These are phyloP conservation scores for Dolichoris vasculosae DNA, from an alignment of 1,140 invertebrate species.

Conservation along the genomic window DNA sequence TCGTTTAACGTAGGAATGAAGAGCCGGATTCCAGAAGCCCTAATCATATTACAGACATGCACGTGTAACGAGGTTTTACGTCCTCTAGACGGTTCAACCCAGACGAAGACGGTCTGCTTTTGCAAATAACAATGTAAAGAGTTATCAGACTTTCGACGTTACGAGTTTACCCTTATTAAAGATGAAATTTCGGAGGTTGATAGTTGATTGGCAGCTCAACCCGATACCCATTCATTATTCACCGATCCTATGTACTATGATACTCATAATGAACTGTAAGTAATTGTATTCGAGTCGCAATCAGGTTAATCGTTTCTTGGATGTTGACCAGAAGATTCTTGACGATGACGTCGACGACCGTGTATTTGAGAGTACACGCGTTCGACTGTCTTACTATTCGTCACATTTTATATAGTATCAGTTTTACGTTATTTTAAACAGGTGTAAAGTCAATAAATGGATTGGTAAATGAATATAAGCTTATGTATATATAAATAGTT, in stretches of 20 bases:
- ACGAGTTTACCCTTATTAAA: background rate
- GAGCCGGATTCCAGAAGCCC: slow-evolving; percentile 9
- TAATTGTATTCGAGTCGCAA: background rate
- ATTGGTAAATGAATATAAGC: too few species aligned
- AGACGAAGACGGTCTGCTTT: background rate
- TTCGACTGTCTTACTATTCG: background rate
- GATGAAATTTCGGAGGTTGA: background rate
- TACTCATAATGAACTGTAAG: background rate
- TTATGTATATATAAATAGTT: too few species aligned
- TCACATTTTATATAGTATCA: background rate
- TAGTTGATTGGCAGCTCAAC: background rate
- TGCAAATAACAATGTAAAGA: slow-evolving; percentile 17
- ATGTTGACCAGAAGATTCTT: background rate
- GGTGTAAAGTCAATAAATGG: background rate
- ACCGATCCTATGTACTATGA: background rate
- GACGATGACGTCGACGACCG: background rate
- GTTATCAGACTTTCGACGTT: background rate
- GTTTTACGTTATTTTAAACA: background rate
- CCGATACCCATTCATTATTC: slow-evolving; percentile 11
- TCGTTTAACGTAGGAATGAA: slow-evolving; percentile 1
- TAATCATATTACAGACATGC: slow-evolving; percentile 30
- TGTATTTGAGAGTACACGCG: background rate
- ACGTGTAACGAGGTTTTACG: background rate
- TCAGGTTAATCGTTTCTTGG: background rate
- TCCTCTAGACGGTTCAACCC: background rate